Percentiles rank a stretch among this genome's conserved stretches.
These are phyloP conservation scores for Nomada fucata DNA, from an alignment of 2,888 invertebrate species.

Conservation along the genomic window DNA sequence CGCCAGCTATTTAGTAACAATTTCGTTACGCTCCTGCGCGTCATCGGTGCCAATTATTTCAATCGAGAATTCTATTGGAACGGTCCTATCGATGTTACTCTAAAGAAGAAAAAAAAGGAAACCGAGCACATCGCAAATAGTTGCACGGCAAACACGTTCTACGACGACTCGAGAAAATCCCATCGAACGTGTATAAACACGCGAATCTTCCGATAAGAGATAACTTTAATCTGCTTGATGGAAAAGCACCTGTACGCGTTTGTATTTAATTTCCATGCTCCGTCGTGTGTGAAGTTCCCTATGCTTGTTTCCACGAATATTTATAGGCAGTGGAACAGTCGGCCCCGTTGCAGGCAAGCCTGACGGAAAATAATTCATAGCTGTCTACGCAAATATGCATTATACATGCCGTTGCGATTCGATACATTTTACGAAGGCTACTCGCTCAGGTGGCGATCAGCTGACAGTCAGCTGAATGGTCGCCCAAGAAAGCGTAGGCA, in stretches of 20 bases:
- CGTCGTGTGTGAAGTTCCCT: neutral
- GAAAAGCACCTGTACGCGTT: slow-evolving; percentile 16
- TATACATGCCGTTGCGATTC: slow-evolving; percentile 14
- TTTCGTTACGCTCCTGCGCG: neutral
- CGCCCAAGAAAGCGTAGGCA: slow-evolving; percentile 9
- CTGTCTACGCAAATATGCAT: neutral
- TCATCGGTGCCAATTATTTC: neutral
- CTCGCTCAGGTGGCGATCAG: slow-evolving; percentile 35
- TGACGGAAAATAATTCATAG: neutral
- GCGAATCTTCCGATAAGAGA: slow-evolving; percentile 43
- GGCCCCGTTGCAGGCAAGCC: neutral
- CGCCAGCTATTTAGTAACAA: neutral
- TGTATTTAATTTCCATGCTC: neutral
- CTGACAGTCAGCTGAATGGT: slow-evolving; percentile 38
- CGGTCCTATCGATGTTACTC: neutral
- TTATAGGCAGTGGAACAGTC: neutral
- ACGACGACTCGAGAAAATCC: neutral
- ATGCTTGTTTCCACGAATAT: neutral
- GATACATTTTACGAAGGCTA: slow-evolving; percentile 13
- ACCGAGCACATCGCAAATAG: neutral
- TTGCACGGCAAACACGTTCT: neutral
- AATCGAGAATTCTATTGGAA: neutral
- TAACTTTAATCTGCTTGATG: slow-evolving; percentile 13
- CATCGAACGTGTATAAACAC: slow-evolving; percentile 7
- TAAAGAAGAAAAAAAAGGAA: neutral